These are phyloP conservation scores for Platerodrilus igneus DNA, from an alignment of 2,888 invertebrate species.

Conservation along the genomic window DNA sequence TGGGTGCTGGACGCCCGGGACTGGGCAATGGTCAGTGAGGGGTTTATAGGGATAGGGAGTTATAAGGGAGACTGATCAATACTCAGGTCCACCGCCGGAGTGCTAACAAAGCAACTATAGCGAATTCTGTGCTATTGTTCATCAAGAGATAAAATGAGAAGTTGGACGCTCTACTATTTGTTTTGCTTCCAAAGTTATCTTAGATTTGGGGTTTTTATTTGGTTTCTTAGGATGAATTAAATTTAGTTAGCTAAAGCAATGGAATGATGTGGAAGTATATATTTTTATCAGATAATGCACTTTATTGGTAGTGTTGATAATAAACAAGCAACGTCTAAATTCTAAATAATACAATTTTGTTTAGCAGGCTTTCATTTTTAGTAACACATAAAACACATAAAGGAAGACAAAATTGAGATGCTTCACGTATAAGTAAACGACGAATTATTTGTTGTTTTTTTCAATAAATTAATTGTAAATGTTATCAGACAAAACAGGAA, in stretches of 20 bases:
- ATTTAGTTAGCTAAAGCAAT: slow-evolving; percentile 19
- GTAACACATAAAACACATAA: no score
- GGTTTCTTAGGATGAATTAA: slow-evolving; percentile 21
- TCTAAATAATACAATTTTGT: no score
- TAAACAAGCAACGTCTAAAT: no score
- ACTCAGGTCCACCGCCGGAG: slow-evolving; percentile 51
- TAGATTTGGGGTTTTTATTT: slow-evolving; percentile 23
- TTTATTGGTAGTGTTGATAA: no score
- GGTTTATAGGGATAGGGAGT: slow-evolving; percentile 28
- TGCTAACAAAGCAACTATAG: slow-evolving; percentile 52
- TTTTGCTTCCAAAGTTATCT: slow-evolving; percentile 26
- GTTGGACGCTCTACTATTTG: slow-evolving; percentile 40
- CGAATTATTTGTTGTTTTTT: no score
- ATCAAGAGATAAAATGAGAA: slow-evolving; percentile 51
- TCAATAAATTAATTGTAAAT: no score
- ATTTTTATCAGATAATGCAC: no score
- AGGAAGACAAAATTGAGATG: no score
- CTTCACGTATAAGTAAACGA: no score
- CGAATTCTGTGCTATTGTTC: slow-evolving; percentile 51
- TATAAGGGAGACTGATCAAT: slow-evolving; percentile 45
- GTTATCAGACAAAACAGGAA: no score
- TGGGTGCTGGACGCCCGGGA: slow-evolving; percentile 41
- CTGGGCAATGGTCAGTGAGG: slow-evolving; percentile 47
- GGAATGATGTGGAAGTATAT: no score
- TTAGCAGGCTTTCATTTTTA: no score